A percentile compares a stretch with the other conserved stretches of the same genome.
These are phyloP conservation scores for Anoplophora glabripennis DNA, from an alignment of 1,140 invertebrate species.

Conservation along the genomic window DNA sequence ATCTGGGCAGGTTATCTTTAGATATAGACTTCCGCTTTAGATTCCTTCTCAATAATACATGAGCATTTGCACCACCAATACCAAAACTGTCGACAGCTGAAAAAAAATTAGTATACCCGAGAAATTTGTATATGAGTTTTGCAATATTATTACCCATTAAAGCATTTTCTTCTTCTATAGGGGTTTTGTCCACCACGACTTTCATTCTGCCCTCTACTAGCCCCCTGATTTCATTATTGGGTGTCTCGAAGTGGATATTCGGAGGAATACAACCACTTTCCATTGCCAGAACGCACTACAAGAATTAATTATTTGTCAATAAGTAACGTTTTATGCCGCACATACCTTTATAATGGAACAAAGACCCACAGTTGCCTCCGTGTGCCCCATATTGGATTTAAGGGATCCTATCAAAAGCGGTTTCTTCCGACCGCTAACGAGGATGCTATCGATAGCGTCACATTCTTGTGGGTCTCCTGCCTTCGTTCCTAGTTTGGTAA, in stretches of 20 bases:
- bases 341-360: constrained; percentile 79
- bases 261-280: constrained; percentile 71
- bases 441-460: constrained; percentile 77
- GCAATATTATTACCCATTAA: constrained; percentile 52
- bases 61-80: constrained; percentile 64
- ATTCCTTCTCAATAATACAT: constrained; percentile 62
- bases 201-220: constrained; percentile 67
- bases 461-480: constrained; percentile 88
- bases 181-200: constrained; percentile 65
- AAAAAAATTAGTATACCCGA: no score
- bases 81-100: constrained; percentile 61
- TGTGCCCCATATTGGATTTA: constrained; percentile 93
- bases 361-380: constrained; percentile 85
- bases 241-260: constrained; percentile 73
- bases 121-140: no score
- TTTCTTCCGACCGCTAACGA: constrained; percentile 64
- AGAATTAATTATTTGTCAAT: no score
- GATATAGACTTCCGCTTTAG: constrained; percentile 55
- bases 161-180: constrained; percentile 57
- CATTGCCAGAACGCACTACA: constrained; percentile 61
- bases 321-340: no score
- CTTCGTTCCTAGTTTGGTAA: constrained; percentile 62
- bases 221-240: constrained; percentile 70
- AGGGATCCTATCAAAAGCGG: constrained; percentile 84
- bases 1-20: constrained; percentile 55